Percentiles rank a stretch among this genome's conserved stretches.
Evolutionary conservation across 2,888 invertebrate genomes (phyloP).

Genomic region (Suillia variegata): DNA sequence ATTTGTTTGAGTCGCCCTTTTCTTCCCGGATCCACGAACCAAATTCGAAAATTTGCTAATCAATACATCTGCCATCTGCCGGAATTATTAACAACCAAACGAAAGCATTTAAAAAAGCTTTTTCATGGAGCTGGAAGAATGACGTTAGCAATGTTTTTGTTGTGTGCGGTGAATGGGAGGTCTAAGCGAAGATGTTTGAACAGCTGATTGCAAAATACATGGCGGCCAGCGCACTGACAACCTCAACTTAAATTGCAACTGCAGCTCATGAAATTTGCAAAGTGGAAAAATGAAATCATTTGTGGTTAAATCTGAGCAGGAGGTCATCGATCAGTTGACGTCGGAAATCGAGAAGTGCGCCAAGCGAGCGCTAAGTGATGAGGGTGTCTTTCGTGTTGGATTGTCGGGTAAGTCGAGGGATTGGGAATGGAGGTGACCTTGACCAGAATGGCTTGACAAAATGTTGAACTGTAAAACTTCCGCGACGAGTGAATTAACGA

Average conservation of each 20-base stretch:
- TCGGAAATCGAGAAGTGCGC: constrained; percentile 70
- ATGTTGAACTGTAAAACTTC: no score
- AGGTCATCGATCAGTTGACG: constrained; percentile 67
- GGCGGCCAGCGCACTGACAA: not conserved
- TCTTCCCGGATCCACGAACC: no score
- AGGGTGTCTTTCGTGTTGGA: constrained; percentile 75
- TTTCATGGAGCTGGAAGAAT: not conserved
- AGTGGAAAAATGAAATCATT: constrained; percentile 61
- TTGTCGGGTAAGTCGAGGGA: constrained; percentile 79
- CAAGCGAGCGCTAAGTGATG: constrained; percentile 66
- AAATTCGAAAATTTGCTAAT: no score
- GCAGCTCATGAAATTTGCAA: not conserved
- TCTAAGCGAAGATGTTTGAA: no score
- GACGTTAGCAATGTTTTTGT: no score
- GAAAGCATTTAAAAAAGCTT: no score
- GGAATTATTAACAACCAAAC: no score
- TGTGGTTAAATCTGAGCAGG: constrained; percentile 64
- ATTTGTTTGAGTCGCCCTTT: no score
- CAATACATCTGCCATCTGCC: no score
- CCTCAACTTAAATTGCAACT: not conserved
- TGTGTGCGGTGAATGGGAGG: no score
- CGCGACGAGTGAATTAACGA: no score
- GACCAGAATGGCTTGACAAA: not conserved
- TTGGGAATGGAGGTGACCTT: constrained; percentile 17
- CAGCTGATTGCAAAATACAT: not conserved